Conservation (phyloP, 2,797 vertebrate species). For the Aplochiton taeniatus region DNA sequence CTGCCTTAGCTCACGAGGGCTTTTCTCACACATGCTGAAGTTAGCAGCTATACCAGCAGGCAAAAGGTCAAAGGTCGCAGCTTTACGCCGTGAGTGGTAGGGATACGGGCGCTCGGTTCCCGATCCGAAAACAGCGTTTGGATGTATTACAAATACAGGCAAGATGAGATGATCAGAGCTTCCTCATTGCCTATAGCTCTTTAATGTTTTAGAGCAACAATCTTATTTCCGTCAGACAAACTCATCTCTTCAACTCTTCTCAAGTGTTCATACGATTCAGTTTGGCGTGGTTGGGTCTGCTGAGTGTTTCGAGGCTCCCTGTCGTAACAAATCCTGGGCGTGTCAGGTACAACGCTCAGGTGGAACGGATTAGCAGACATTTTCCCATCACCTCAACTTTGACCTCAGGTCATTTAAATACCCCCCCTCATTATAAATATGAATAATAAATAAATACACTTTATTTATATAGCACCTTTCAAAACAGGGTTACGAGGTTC, state of each 20-base stretch:
- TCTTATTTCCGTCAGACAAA: neutral
- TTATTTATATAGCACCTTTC: too few species aligned
- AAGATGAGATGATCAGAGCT: neutral
- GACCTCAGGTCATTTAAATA: too few species aligned
- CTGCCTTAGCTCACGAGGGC: conserved; percentile 25
- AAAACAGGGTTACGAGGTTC: too few species aligned
- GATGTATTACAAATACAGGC: conserved; percentile 22
- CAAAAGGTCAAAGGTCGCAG: conserved; percentile 41
- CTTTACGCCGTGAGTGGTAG: conserved; percentile 14
- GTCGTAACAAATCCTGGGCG: too few species aligned
- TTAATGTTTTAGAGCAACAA: neutral
- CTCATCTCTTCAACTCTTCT: neutral
- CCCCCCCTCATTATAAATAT: too few species aligned
- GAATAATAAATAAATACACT: too few species aligned
- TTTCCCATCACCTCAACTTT: too few species aligned
- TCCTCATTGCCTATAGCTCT: neutral
- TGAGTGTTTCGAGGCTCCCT: too few species aligned
- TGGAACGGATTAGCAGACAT: too few species aligned
- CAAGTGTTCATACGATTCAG: too few species aligned
- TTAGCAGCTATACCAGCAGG: conserved; percentile 30
- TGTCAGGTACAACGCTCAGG: too few species aligned
- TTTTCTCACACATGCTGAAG: conserved; percentile 38
- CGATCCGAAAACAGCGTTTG: conserved; percentile 10
- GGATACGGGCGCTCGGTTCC: neutral
- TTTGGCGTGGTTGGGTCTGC: too few species aligned